Evolutionary conservation across 2,888 invertebrate genomes (phyloP).

Genomic region (Epinotia nisella): DNA sequence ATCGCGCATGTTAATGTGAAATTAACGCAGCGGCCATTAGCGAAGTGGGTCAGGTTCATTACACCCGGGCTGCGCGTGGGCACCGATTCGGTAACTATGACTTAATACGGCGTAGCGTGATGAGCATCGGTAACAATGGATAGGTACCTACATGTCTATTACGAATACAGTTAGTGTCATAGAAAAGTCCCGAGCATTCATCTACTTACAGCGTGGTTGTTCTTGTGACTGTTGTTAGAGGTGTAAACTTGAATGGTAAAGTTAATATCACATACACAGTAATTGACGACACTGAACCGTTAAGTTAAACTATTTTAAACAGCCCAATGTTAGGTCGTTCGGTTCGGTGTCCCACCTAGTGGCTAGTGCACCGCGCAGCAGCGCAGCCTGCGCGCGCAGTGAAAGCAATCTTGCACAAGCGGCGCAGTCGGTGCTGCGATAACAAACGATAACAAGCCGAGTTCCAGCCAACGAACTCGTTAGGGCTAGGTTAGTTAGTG

Average conservation of each 20-base stretch:
- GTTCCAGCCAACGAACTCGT: background rate
- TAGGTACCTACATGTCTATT: background rate
- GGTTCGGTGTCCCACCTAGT: background rate
- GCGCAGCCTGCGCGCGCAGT: conserved; percentile 7
- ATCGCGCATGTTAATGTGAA: conserved; percentile 10
- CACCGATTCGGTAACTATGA: conserved; percentile 28
- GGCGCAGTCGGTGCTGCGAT: background rate
- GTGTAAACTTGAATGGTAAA: no score
- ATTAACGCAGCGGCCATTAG: conserved; percentile 15
- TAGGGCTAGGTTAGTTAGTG: conserved; percentile 7
- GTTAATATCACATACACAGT: no score
- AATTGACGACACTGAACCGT: no score
- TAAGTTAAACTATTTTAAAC: no score
- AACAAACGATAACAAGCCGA: conserved; percentile 9
- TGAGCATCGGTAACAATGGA: background rate
- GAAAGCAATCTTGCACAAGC: conserved; percentile 22
- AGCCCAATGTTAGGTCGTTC: no score
- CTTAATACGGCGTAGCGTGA: conserved; percentile 1
- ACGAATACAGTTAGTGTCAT: background rate
- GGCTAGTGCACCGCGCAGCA: background rate
- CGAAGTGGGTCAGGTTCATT: conserved; percentile 39
- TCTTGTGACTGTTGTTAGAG: no score
- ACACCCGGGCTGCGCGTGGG: conserved; percentile 40
- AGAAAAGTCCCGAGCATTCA: background rate
- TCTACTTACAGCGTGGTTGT: no score